A percentile compares a stretch with the other conserved stretches of the same genome.
Conservation (phyloP, 2,113 vertebrate genomes). For the Butastur rufipennis region DNA sequence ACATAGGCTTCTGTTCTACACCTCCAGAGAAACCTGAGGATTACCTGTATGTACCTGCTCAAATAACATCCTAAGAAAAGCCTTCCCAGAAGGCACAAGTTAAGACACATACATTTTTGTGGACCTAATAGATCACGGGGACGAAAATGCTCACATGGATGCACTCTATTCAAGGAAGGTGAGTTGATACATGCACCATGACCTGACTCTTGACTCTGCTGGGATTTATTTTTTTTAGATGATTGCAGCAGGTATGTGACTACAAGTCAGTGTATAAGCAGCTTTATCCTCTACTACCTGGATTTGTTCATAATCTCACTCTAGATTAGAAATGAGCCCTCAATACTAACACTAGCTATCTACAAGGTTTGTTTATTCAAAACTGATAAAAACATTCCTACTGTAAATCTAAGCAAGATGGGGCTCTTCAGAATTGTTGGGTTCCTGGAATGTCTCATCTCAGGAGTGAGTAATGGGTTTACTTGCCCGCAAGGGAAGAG, state of each 20-base stretch:
- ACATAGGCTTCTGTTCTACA: neutral
- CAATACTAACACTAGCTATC: neutral
- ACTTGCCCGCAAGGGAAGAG: neutral
- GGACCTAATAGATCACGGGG: accelerated
- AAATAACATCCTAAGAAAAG: neutral
- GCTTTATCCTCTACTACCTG: neutral
- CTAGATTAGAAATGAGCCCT: neutral
- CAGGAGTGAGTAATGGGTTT: neutral
- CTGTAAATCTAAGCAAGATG: neutral
- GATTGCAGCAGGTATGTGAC: neutral
- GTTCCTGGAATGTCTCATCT: neutral
- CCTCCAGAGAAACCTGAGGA: neutral
- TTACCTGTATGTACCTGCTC: neutral
- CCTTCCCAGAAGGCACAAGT: neutral
- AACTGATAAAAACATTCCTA: neutral
- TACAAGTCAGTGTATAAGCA: neutral
- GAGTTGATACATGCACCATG: neutral
- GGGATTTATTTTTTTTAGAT: neutral
- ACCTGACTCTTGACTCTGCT: neutral
- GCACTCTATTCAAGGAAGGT: neutral
- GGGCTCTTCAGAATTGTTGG: neutral
- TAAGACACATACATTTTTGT: neutral
- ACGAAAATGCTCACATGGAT: neutral
- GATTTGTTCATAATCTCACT: neutral
- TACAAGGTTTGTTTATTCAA: neutral